Evolutionary conservation across 2,888 invertebrate species (phyloP), one percentile per base, ranked within the genome.

Genomic region (Dysmachus trigonus): DNA sequence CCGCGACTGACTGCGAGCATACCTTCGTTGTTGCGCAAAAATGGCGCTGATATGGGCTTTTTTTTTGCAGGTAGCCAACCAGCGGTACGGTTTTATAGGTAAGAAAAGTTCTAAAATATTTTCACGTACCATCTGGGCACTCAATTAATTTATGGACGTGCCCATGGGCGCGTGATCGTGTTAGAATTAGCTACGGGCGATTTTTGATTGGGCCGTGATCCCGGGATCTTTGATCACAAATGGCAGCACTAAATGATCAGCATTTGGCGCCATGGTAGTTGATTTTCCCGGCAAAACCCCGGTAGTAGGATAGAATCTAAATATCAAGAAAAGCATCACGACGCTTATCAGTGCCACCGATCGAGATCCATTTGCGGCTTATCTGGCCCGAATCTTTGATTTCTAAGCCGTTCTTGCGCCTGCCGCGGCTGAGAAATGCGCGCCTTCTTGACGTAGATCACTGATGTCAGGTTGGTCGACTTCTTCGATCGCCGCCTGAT

Each of bases 61-160:
- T 73, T 30, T 31, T 62, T 73, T 35, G 18, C 73, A 73, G 8
- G 73, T 73, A 35, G 73, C 73, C n/a, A n/a, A n/a, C n/a, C n/a
- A n/a, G n/a, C n/a, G n/a, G n/a, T n/a, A n/a, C n/a, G n/a, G n/a
- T 15, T 10, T 15, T 27, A 31, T 22, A 13, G 15, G 30, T 18
- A 10, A 27, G 72, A 30, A 41, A 79, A 79, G 47, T 41, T 51
- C 27, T 79, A 3, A 47, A 27, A 79, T 79, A 35, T 79, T 79
- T 79, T 47, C 79, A 27, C 79, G 51, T 79, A 8, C 79, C 22
- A 27, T 79, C 15, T n/a, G 47, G 47, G 38, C 47, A 30, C 30
- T 79, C 51, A 79, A 79, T 79, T 79, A 79, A 79, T 79, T 79
- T 79, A 79, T 79, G 41, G 47, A 51, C 47, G 38, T 51, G 47